A percentile compares a stretch with the other conserved stretches of the same genome.
These are phyloP conservation scores for Drosophila ambigua DNA, from an alignment of 1,140 invertebrate genomes.

Conservation along the genomic window DNA sequence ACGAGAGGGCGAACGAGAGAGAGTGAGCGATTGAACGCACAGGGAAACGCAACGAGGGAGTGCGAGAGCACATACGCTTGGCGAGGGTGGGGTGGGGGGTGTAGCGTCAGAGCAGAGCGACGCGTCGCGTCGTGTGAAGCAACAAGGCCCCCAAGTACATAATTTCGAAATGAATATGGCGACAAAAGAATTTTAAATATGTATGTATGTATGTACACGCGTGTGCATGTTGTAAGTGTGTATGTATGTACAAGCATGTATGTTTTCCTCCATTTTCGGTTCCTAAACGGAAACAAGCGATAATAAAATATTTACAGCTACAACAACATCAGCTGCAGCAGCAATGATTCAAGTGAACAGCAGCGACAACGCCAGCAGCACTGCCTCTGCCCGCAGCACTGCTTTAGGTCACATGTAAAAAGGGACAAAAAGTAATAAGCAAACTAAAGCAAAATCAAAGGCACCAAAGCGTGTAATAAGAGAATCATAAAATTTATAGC, in stretches of 20 bases:
- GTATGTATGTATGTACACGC: constrained; percentile 57
- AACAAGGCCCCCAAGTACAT: constrained; percentile 71
- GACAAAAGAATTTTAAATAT: constrained; percentile 80
- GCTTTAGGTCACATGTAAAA: constrained; percentile 36
- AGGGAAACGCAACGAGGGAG: too few species aligned
- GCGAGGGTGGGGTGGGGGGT: constrained; percentile 2
- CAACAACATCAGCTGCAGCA: constrained; percentile 36
- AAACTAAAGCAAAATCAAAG: constrained; percentile 45
- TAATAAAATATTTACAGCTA: constrained; percentile 81
- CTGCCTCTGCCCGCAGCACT: constrained; percentile 29
- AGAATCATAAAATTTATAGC: constrained; percentile 67
- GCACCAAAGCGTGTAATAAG: constrained; percentile 74
- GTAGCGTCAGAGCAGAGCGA: constrained; percentile 53
- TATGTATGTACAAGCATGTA: constrained; percentile 3
- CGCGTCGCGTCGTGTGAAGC: constrained; percentile 63
- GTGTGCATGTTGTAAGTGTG: constrained; percentile 27
- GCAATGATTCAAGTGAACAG: constrained; percentile 37
- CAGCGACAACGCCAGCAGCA: not conserved
- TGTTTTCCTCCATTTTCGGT: constrained; percentile 63
- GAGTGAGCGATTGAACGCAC: not conserved
- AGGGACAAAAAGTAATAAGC: constrained; percentile 16
- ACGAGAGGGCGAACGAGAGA: not conserved
- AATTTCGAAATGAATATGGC: constrained; percentile 77
- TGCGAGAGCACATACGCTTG: too few species aligned
- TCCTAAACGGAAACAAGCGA: constrained; percentile 81